phyloP scores from a whole-genome alignment of 2,113 vertebrate genomes.

The Oreotrochilus melanogaster region DNA sequence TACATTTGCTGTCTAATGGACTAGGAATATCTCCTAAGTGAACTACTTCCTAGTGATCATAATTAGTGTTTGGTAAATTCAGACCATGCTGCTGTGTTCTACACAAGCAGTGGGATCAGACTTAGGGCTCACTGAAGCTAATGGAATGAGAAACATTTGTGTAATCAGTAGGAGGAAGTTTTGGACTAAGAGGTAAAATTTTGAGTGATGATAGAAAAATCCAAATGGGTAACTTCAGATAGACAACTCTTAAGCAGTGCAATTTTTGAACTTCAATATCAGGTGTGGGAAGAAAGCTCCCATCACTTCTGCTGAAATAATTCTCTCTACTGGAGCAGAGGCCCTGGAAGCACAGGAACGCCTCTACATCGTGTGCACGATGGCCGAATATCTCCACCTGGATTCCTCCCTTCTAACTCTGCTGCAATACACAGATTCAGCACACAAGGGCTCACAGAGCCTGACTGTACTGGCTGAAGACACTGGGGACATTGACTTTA shows the following conservation, averaged over 20 bases:
- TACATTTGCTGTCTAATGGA: not conserved
- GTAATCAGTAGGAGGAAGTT: not conserved
- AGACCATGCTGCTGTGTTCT: not conserved
- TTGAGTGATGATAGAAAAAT: not conserved
- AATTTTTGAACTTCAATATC: not conserved
- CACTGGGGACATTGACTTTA: not conserved
- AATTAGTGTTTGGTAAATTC: not conserved
- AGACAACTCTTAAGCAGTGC: not conserved
- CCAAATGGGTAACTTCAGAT: not conserved
- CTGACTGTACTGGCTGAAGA: not conserved
- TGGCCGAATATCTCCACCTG: conserved; percentile 32
- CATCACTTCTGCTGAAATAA: conserved; percentile 38
- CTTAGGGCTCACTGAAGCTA: not conserved
- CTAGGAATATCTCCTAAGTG: not conserved
- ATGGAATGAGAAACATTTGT: not conserved
- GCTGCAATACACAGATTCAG: not conserved
- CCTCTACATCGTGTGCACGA: not conserved
- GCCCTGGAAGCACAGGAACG: not conserved
- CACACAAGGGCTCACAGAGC: not conserved
- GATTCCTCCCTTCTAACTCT: conserved; percentile 21
- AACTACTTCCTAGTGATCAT: not conserved
- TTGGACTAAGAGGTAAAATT: not conserved
- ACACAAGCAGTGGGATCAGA: not conserved
- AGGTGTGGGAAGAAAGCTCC: conserved; percentile 21
- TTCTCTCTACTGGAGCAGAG: not conserved